Conservation (phyloP, 2,113 vertebrate genomes). For the Physeter macrocephalus region DNA sequence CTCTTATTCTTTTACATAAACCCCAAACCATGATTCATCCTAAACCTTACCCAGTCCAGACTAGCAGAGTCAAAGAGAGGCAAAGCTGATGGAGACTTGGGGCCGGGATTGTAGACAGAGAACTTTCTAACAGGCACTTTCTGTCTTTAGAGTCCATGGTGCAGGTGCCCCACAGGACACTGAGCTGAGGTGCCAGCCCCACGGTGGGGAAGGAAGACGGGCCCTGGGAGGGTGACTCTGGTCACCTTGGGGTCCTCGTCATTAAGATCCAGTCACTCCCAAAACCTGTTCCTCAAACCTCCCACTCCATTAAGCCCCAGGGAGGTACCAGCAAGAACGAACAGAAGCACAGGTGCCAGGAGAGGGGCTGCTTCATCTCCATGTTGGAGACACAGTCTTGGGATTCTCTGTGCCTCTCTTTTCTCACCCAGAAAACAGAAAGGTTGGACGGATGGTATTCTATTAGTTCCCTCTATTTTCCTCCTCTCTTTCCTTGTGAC, state of each 20-base stretch:
- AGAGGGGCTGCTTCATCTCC: background rate
- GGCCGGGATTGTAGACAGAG: background rate
- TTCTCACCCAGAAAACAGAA: background rate
- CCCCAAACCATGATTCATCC: background rate
- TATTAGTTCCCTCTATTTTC: background rate
- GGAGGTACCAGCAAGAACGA: background rate
- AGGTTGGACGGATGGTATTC: background rate
- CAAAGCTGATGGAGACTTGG: background rate
- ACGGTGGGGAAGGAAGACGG: accelerated
- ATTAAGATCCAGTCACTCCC: background rate
- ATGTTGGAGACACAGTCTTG: background rate
- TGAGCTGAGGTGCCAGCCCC: background rate
- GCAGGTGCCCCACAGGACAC: background rate
- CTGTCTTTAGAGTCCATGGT: background rate
- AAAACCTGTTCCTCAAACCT: background rate
- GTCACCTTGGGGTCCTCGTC: background rate
- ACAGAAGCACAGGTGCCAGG: background rate
- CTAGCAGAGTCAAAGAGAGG: background rate
- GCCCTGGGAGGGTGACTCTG: background rate
- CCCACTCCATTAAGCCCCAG: background rate
- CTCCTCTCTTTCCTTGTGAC: accelerated
- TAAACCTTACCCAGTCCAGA: background rate
- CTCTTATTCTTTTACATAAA: background rate
- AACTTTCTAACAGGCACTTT: too few relatives aligned
- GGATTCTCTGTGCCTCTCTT: background rate